Conservation (phyloP, 1,140 invertebrate species). For the Hylaeus volcanicus region DNA sequence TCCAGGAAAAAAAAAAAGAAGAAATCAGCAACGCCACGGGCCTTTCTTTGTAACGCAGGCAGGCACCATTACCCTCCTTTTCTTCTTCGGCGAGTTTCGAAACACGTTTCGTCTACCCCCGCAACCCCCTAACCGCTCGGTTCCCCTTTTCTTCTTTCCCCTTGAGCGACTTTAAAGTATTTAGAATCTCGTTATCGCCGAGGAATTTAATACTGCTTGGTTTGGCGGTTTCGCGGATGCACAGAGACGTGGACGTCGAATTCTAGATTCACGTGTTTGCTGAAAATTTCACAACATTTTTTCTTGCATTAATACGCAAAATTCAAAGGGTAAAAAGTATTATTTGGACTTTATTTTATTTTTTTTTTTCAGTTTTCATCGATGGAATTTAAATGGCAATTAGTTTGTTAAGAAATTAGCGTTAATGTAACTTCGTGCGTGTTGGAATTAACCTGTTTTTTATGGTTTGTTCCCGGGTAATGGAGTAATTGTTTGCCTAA, state of each 20-base stretch:
- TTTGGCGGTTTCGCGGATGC: slow-evolving; percentile 58
- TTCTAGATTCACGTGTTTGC: too few relatives aligned
- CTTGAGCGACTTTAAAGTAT: slow-evolving; percentile 61
- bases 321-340: too few relatives aligned
- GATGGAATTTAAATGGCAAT: too few relatives aligned
- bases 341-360: too few relatives aligned
- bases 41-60: not conserved
- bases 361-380: too few relatives aligned
- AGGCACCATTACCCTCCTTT: not conserved
- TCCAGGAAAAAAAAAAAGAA: not conserved
- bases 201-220: slow-evolving; percentile 66
- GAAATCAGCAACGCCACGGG: slow-evolving; percentile 17
- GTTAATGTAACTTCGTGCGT: too few relatives aligned
- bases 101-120: slow-evolving; percentile 15
- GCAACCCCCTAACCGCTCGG: slow-evolving; percentile 25
- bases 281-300: too few relatives aligned
- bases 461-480: not conserved
- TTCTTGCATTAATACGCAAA: too few relatives aligned
- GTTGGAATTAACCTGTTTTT: not conserved
- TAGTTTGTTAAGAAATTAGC: too few relatives aligned
- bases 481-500: not conserved
- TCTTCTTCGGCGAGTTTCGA: slow-evolving; percentile 1
- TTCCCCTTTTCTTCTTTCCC: slow-evolving; percentile 18
- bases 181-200: slow-evolving; percentile 63
- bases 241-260: slow-evolving; percentile 40